Conservation (phyloP, 92 coral and sea anemone species). For the Palythoa caribaeorum region DNA sequence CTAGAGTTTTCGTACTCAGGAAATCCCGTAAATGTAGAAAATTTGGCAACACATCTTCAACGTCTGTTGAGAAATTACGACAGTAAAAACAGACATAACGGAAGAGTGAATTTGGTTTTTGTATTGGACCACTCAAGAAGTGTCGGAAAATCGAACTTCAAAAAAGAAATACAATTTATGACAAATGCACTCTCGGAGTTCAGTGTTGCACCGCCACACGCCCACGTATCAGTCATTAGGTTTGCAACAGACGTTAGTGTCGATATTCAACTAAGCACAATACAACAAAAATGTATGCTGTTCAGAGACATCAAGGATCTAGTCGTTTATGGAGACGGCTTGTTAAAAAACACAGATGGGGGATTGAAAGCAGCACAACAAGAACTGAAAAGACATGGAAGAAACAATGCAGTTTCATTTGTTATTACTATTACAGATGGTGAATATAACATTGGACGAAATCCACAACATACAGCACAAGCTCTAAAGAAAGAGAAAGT, state of each 20-base stretch:
- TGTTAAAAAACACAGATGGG: background rate
- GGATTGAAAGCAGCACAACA: background rate
- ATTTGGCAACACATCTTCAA: too few relatives aligned
- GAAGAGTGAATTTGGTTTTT: constrained; percentile 3
- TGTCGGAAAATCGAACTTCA: background rate
- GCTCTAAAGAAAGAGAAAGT: background rate
- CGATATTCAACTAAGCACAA: background rate
- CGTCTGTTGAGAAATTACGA: too few relatives aligned
- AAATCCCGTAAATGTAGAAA: too few relatives aligned
- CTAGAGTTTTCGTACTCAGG: too few relatives aligned
- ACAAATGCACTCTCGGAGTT: background rate
- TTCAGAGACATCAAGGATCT: background rate
- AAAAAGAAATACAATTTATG: background rate
- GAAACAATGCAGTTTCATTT: background rate
- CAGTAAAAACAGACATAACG: background rate
- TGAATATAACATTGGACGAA: background rate
- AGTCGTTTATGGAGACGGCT: background rate
- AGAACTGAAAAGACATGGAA: background rate
- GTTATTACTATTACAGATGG: constrained; percentile 13
- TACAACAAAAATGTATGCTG: background rate
- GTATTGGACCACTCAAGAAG: constrained; percentile 15
- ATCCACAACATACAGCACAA: background rate
- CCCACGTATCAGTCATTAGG: constrained; percentile 7
- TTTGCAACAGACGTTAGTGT: background rate
- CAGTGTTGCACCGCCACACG: background rate